Evolutionary conservation across 2,113 vertebrate species (phyloP).

Genomic region (Rhinolophus ferrumequinum): DNA sequence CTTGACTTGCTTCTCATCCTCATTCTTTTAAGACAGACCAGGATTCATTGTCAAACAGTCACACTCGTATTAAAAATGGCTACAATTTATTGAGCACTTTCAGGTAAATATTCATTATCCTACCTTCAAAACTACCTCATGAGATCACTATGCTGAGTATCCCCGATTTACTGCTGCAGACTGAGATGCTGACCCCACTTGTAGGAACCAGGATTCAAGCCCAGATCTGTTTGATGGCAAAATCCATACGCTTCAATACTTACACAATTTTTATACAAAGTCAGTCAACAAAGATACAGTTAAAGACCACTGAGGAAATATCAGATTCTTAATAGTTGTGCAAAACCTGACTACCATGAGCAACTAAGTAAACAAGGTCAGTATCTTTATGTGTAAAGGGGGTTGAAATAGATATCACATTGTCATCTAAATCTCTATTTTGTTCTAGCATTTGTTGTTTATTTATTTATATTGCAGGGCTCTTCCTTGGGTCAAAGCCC

Average conservation of each 20-base stretch:
- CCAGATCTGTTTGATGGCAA: background rate
- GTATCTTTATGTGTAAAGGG: background rate
- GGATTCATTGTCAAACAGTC: background rate
- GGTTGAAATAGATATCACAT: background rate
- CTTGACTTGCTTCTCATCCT: background rate
- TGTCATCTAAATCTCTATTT: background rate
- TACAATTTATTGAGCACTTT: background rate
- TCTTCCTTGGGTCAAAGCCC: background rate
- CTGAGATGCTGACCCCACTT: background rate
- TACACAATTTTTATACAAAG: background rate
- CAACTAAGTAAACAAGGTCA: slow-evolving; percentile 6
- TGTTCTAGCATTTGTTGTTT: background rate
- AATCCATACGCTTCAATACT: background rate
- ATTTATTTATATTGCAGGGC: background rate
- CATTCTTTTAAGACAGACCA: background rate
- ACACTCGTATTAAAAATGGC: background rate
- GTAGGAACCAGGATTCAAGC: background rate
- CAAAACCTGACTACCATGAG: background rate
- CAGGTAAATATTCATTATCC: background rate
- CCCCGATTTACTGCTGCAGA: background rate
- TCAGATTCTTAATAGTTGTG: background rate
- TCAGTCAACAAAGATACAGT: background rate
- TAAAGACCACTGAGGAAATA: background rate
- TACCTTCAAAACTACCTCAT: background rate
- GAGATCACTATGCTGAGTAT: background rate